These are phyloP conservation scores for Melanchra persicariae DNA, from an alignment of 2,888 invertebrate species.

Conservation along the genomic window DNA sequence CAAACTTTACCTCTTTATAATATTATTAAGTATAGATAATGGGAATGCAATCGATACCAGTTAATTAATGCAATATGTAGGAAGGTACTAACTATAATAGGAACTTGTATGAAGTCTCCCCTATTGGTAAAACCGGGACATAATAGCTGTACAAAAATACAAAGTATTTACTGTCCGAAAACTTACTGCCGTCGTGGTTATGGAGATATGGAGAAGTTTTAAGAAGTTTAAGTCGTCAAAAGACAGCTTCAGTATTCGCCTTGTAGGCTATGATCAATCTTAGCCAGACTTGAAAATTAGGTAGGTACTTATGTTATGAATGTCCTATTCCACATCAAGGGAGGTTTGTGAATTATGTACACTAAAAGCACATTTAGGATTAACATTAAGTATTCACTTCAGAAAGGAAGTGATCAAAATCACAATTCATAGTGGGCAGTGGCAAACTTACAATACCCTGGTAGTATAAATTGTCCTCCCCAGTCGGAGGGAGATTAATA, in stretches of 20 bases:
- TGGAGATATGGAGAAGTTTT: neutral
- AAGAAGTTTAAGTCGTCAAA: neutral
- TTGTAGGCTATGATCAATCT: neutral
- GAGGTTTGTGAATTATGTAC: neutral
- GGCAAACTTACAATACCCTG: neutral
- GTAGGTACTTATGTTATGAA: neutral
- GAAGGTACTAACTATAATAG: too few species aligned
- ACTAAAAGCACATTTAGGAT: neutral
- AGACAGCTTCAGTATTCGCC: neutral
- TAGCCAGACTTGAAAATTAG: neutral
- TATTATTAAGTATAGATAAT: too few species aligned
- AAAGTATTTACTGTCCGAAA: neutral
- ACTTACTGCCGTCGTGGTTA: neutral
- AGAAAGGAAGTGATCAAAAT: neutral
- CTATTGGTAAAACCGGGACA: too few species aligned
- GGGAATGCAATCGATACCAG: too few species aligned
- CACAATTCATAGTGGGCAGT: neutral
- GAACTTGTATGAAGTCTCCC: too few species aligned
- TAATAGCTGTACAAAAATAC: too few species aligned
- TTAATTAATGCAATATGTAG: too few species aligned
- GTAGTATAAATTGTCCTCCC: neutral
- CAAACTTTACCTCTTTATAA: too few species aligned
- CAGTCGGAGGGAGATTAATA: constrained; percentile 25
- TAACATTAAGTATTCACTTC: neutral
- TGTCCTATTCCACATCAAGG: neutral